Conservation (phyloP, 2,888 invertebrate species). For the Ferrisia virgata region DNA sequence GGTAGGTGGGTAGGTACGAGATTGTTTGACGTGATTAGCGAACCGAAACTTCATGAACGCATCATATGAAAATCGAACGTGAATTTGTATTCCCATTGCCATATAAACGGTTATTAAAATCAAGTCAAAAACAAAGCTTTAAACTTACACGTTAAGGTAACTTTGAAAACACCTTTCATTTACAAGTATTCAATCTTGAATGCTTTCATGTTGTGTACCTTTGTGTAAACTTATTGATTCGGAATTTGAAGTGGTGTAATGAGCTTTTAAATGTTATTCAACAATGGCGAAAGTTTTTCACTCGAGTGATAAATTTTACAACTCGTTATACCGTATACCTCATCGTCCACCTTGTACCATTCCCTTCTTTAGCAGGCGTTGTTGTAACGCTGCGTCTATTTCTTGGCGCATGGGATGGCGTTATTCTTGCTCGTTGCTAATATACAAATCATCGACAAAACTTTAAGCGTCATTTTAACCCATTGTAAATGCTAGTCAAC, state of each 20-base stretch:
- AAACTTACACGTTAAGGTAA: neutral
- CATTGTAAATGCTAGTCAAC: neutral
- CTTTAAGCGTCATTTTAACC: neutral
- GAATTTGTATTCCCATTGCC: neutral
- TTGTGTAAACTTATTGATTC: conserved; percentile 9
- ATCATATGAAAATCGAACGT: neutral
- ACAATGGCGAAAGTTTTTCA: conserved; percentile 2
- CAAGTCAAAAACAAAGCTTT: conserved; percentile 11
- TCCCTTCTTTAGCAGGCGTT: neutral
- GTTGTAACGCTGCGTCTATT: too few species aligned
- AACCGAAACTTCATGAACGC: neutral
- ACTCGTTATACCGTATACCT: neutral
- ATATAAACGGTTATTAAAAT: neutral
- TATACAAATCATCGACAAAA: neutral
- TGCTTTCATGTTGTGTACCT: conserved; percentile 11
- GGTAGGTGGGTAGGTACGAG: neutral
- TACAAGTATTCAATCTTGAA: conserved; percentile 1
- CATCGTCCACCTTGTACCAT: neutral
- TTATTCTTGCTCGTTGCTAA: neutral
- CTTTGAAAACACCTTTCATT: neutral
- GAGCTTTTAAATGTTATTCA: neutral
- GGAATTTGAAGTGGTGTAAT: neutral
- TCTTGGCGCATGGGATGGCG: too few species aligned
- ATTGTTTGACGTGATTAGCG: neutral
- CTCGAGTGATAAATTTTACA: neutral